phyloP scores from a whole-genome alignment of 2,113 vertebrate species.

The Tachysurus vachellii region DNA sequence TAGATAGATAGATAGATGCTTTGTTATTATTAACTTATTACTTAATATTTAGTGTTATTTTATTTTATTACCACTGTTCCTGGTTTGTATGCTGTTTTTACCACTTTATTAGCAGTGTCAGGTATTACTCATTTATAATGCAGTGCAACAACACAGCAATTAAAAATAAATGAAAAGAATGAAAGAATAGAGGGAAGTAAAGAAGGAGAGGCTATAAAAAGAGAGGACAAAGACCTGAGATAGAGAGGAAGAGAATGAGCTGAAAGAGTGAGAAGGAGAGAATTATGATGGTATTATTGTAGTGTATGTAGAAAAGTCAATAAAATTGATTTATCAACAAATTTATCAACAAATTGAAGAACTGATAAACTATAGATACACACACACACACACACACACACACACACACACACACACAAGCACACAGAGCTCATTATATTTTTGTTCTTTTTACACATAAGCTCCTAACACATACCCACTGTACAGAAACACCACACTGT shows the following conservation, averaged over 20 bases:
- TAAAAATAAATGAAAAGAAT: background rate
- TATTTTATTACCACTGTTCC: background rate
- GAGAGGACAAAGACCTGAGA: background rate
- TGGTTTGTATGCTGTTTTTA: background rate
- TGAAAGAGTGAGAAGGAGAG: background rate
- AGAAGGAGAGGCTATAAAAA: background rate
- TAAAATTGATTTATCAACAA: background rate
- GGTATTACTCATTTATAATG: background rate
- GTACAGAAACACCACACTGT: background rate
- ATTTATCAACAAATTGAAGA: background rate
- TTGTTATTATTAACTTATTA: background rate
- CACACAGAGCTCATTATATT: conserved; percentile 8
- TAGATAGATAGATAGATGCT: background rate
- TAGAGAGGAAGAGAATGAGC: background rate
- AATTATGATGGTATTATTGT: background rate
- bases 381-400: background rate
- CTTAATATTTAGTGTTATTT: background rate
- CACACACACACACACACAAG: background rate
- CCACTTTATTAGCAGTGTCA: background rate
- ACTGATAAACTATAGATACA: background rate
- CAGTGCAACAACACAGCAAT: background rate
- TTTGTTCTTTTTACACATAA: background rate
- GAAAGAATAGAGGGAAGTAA: background rate
- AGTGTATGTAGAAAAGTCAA: background rate
- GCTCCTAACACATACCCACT: background rate